These are phyloP conservation scores for Lepidochrysops patricia DNA, from an alignment of 2,888 invertebrate genomes.

Conservation along the genomic window DNA sequence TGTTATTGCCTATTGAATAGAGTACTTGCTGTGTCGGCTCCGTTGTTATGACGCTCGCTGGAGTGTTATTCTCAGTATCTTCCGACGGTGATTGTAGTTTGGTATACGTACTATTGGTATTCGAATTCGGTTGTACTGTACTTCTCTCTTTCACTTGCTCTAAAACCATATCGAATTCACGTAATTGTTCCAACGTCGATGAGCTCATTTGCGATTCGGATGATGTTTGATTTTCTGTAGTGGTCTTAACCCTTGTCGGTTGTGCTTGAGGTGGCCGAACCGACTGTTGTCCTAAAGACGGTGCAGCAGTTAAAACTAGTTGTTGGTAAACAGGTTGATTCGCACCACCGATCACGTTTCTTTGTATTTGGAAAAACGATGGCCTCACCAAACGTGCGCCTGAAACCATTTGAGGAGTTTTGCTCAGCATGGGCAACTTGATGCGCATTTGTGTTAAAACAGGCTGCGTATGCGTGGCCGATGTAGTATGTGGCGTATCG, in stretches of 20 bases:
- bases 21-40: slow-evolving; percentile 52
- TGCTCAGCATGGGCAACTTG: slow-evolving; percentile 67
- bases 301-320: slow-evolving; percentile 63
- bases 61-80: slow-evolving; percentile 38
- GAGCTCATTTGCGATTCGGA: slow-evolving; percentile 80
- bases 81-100: slow-evolving; percentile 44
- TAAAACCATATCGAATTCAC: slow-evolving; percentile 87
- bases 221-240: slow-evolving; percentile 48
- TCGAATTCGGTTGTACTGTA: slow-evolving; percentile 71
- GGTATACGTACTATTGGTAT: slow-evolving; percentile 33
- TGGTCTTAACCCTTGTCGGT: slow-evolving; percentile 40
- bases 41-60: slow-evolving; percentile 36
- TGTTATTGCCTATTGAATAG: slow-evolving; percentile 54
- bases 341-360: slow-evolving; percentile 74
- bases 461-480: slow-evolving; percentile 54
- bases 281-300: slow-evolving; percentile 59
- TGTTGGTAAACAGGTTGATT: slow-evolving; percentile 71
- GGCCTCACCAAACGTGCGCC: slow-evolving; percentile 73
- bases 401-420: slow-evolving; percentile 71
- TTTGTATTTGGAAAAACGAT: slow-evolving; percentile 75
- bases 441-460: slow-evolving; percentile 72
- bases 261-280: slow-evolving; percentile 55
- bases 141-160: slow-evolving; percentile 87
- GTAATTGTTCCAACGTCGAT: slow-evolving; percentile 82
- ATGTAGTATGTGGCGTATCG: slow-evolving; percentile 39